Evolutionary conservation across 1,140 invertebrate genomes (phyloP).

Genomic region (Danaus plexippus): DNA sequence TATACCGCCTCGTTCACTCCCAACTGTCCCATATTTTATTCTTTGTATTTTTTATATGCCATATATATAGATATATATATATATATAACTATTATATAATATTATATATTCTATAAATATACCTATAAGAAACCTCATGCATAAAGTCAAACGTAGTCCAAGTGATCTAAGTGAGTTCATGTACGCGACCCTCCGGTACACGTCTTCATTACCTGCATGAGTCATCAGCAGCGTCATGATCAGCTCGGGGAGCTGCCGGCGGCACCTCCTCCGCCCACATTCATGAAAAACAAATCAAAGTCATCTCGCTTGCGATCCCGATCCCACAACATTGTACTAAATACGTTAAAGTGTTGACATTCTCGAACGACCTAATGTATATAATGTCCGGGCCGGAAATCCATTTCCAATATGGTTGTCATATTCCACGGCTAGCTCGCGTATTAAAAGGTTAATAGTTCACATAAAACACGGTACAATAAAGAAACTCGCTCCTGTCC

Average conservation of each 20-base stretch:
- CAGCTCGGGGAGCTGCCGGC: conserved; percentile 7
- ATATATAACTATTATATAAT: no score
- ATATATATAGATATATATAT: no score
- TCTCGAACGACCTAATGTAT: no score
- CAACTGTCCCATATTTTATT: no score
- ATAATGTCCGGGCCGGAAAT: conserved; percentile 18
- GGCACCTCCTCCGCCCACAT: conserved; percentile 17
- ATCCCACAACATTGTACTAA: conserved; percentile 24
- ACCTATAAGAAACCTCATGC: no score
- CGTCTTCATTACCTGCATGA: conserved; percentile 55
- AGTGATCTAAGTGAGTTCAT: no score
- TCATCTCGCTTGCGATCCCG: conserved; percentile 9
- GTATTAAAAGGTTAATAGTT: conserved; percentile 71
- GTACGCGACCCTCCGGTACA: conserved; percentile 16
- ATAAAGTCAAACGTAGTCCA: no score
- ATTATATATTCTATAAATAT: no score
- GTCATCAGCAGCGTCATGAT: conserved; percentile 53
- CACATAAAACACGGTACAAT: conserved; percentile 68
- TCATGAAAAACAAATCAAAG: conserved; percentile 58
- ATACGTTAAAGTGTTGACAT: conserved; percentile 4
- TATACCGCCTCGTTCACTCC: no score
- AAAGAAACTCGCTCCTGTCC: conserved; percentile 56
- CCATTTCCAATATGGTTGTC: conserved; percentile 43
- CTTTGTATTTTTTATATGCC: no score
- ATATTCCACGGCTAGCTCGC: conserved; percentile 45